A percentile compares a stretch with the other conserved stretches of the same genome.
Evolutionary conservation across 2,797 vertebrate genomes (phyloP).

Genomic region (Microctenopoma stevenorrisi): DNA sequence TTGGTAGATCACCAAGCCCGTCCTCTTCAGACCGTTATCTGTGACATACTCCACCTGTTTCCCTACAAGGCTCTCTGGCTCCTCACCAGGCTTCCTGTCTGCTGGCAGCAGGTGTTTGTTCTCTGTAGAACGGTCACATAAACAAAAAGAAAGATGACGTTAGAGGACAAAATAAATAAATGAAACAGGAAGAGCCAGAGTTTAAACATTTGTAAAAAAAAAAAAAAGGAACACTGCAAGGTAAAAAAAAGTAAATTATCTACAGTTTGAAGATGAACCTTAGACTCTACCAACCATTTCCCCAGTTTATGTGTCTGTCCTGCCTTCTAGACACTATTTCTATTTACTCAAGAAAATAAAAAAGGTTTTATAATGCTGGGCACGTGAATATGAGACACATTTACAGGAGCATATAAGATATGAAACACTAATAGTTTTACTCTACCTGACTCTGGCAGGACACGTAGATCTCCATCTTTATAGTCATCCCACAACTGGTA

Average conservation of each 20-base stretch:
- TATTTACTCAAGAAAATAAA: slow-evolving; percentile 10
- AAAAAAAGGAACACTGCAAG: no score
- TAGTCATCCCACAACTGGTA: slow-evolving; percentile 90
- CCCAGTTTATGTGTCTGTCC: neutral
- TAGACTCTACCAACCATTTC: neutral
- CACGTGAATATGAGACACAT: slow-evolving; percentile 58
- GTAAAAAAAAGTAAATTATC: slow-evolving; percentile 13
- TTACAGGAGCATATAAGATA: slow-evolving; percentile 20
- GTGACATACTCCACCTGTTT: slow-evolving; percentile 90
- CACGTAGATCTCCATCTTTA: slow-evolving; percentile 86
- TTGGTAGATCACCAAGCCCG: slow-evolving; percentile 88
- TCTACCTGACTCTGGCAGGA: slow-evolving; percentile 86
- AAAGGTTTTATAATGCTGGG: slow-evolving; percentile 30
- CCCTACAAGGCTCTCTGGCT: slow-evolving; percentile 89
- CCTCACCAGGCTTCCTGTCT: slow-evolving; percentile 87
- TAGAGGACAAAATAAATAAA: neutral
- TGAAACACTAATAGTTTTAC: slow-evolving; percentile 17
- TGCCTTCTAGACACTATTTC: neutral
- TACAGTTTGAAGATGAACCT: slow-evolving; percentile 6
- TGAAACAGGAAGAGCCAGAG: neutral
- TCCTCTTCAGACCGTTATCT: slow-evolving; percentile 87
- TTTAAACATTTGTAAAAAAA: slow-evolving; percentile 7
- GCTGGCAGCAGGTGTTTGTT: slow-evolving; percentile 88
- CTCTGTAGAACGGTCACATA: slow-evolving; percentile 65
- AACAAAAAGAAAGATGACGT: neutral